These are phyloP conservation scores for Rhimphoctona megacephalus DNA, from an alignment of 2,888 invertebrate species.

Conservation along the genomic window DNA sequence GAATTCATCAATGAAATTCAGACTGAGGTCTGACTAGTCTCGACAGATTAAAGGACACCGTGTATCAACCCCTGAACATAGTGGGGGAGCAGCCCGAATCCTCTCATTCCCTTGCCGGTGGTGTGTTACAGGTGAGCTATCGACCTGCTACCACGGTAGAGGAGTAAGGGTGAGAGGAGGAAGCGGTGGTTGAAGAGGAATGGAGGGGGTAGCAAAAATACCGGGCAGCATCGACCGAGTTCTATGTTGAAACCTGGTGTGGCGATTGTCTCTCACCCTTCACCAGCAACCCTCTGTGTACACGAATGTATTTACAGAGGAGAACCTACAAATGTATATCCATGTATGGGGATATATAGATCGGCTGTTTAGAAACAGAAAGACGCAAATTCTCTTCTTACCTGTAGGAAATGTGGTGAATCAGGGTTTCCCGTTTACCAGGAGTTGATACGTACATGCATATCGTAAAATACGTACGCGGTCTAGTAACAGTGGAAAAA, in stretches of 20 bases:
- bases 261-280: constrained; percentile 60
- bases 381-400: not conserved
- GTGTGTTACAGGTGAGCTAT: constrained; percentile 81
- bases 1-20: constrained; percentile 44
- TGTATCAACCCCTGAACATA: constrained; percentile 66
- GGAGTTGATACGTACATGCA: not conserved
- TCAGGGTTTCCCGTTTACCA: not conserved
- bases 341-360: not conserved
- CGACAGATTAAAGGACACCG: constrained; percentile 73
- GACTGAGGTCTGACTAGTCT: constrained; percentile 9
- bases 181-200: constrained; percentile 21
- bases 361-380: not conserved
- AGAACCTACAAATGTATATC: constrained; percentile 24
- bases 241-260: constrained; percentile 77
- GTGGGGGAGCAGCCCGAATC: constrained; percentile 66
- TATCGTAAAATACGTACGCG: not conserved
- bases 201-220: constrained; percentile 80
- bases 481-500: not conserved
- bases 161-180: constrained; percentile 7
- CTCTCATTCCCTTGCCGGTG: constrained; percentile 61
- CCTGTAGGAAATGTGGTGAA: not conserved
- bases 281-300: constrained; percentile 8
- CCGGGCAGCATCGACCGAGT: constrained; percentile 84
- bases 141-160: constrained; percentile 79
- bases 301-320: constrained; percentile 7